Evolutionary conservation across 2,888 invertebrate genomes (phyloP), one percentile per base, ranked within the genome.

Genomic region (Drosophila ustulata): DNA sequence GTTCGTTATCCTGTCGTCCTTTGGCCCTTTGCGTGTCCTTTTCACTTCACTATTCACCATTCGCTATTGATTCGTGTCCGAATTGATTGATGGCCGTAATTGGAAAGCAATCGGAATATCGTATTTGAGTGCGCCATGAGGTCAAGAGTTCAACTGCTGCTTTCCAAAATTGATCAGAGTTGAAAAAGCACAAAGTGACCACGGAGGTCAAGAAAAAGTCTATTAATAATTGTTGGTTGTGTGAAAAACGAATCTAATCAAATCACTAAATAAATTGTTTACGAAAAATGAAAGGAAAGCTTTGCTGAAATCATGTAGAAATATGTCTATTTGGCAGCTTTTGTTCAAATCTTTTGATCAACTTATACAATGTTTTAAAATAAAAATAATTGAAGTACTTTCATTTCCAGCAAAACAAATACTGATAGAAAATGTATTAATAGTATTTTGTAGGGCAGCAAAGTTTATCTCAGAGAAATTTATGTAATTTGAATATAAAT

Each of bases 11-110:
- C 28, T 11, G 25, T n/a, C 4, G 26, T 72, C 62, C 72, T 66
- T 45, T 18, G n/a, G 13, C 37, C 65, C 62, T 49, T 68, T 32
- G 78, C 65, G 61, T 65, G 65, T 52, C 11, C 39, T 45, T 28
- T 18, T 18, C 18, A 18, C 18, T 18, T 18, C 18, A 18, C 18
- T 18, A n/a, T n/a, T 18, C 18, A 3, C 5, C 37, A 47, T 26
- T 61, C 28, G 30, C 30, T 41, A 34, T 39, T 39, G 41, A 59
- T 50, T 53, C 50, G 41, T 74, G 66, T 64, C 58, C 34, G 68
- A 64, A 67, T 58, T 87, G 82, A 82, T 82, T 84, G 82, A 82
- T 82, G 58, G 71, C 59, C 13, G 66, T 78, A 87, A 82, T 81
- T 87, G 68, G 68, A 32, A 49, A 56, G 52, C 61, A 66, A 62